Conservation (phyloP, 2,888 invertebrate genomes). For the Polymixis flavicincta region DNA sequence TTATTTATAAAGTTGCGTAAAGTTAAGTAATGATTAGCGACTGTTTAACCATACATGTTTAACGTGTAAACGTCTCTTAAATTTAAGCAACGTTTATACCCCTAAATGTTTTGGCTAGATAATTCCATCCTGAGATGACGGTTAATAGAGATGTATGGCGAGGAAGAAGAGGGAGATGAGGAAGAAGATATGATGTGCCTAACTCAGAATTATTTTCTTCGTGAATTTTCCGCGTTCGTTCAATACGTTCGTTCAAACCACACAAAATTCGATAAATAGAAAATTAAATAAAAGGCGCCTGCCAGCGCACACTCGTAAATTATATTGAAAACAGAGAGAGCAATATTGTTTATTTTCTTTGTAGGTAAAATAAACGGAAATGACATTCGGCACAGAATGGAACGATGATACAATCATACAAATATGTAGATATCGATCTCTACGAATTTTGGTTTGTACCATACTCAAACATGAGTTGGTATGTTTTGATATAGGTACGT, state of each 20-base stretch:
- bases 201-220: background rate
- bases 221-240: background rate
- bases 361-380: slow-evolving; percentile 41
- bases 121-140: background rate
- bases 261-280: slow-evolving; percentile 28
- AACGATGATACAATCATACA: slow-evolving; percentile 31
- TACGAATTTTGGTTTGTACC: background rate
- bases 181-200: background rate
- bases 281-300: slow-evolving; percentile 15
- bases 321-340: slow-evolving; percentile 38
- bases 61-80: no score
- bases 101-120: background rate
- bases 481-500: background rate
- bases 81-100: no score
- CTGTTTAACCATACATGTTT: no score
- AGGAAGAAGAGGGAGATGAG: no score
- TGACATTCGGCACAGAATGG: slow-evolving; percentile 24
- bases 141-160: background rate
- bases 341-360: slow-evolving; percentile 43
- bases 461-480: background rate
- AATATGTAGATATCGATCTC: slow-evolving; percentile 30
- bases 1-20: no score
- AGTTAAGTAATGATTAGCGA: no score
- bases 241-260: background rate
- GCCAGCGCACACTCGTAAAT: slow-evolving; percentile 36